A percentile compares a stretch with the other conserved stretches of the same genome.
Conservation (phyloP, 2,888 invertebrate species). For the Steromphala cineraria region DNA sequence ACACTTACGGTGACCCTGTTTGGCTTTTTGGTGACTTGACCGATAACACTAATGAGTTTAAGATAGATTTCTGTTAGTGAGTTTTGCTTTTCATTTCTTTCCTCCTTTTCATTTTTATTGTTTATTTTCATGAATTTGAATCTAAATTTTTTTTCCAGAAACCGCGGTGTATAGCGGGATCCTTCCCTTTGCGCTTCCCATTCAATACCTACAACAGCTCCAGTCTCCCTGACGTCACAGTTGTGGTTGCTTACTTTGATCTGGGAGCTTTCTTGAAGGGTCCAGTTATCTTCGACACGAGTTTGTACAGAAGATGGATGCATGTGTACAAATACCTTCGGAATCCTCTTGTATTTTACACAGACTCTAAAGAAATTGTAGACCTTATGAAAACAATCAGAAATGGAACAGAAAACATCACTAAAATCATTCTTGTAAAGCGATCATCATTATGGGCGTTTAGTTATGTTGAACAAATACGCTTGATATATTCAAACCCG, state of each 20-base stretch:
- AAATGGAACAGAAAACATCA: conserved; percentile 23
- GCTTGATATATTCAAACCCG: conserved; percentile 31
- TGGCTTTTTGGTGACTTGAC: no score
- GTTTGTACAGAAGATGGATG: conserved; percentile 40
- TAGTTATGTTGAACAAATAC: conserved; percentile 30
- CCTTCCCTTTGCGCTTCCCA: no score
- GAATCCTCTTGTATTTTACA: conserved; percentile 51
- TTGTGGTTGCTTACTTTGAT: conserved; percentile 55
- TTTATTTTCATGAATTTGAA: no score
- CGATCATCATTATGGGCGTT: conserved; percentile 49
- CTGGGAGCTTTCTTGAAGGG: conserved; percentile 49
- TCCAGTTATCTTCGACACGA: neutral
- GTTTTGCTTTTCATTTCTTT: no score
- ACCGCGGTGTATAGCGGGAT: no score
- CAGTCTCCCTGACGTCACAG: conserved; percentile 29
- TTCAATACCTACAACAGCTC: no score
- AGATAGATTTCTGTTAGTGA: no score
- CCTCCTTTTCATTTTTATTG: no score
- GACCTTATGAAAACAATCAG: conserved; percentile 31
- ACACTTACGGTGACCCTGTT: no score
- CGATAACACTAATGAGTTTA: no score
- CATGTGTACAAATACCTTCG: conserved; percentile 32
- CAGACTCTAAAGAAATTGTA: conserved; percentile 41
- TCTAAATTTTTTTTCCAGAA: no score
- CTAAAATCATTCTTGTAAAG: conserved; percentile 35